Evolutionary conservation across 2,888 invertebrate genomes (phyloP).

Genomic region (Agrenia bidenticulata): DNA sequence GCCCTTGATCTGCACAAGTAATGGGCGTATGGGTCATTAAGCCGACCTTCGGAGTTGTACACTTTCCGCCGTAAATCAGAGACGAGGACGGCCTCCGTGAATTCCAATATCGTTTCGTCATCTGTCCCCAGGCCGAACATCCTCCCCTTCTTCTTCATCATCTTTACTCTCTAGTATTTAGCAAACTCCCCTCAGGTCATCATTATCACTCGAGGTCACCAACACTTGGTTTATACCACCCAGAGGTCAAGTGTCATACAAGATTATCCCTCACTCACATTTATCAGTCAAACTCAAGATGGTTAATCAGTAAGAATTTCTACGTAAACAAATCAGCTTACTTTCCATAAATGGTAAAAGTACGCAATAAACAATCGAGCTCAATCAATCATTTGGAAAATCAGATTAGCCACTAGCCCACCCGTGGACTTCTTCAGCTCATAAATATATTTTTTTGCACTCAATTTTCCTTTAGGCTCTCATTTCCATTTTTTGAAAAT

Average conservation of each 20-base stretch:
- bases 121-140: constrained; percentile 38
- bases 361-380: too few species aligned
- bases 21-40: constrained; percentile 48
- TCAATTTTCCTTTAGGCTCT: too few species aligned
- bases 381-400: too few species aligned
- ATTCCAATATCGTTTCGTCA: constrained; percentile 48
- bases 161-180: neutral
- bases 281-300: neutral
- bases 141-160: neutral
- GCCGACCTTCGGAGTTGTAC: constrained; percentile 46
- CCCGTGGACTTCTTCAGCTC: too few species aligned
- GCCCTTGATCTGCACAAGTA: constrained; percentile 46
- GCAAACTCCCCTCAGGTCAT: neutral
- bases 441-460: too few species aligned
- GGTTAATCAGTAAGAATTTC: too few species aligned
- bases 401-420: too few species aligned
- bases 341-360: too few species aligned
- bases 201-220: neutral
- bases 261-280: neutral
- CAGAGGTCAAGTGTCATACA: neutral
- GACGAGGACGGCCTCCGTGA: constrained; percentile 46
- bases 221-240: neutral
- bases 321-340: too few species aligned
- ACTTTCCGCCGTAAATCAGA: constrained; percentile 44
- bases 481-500: too few species aligned